These are phyloP conservation scores for Geodia barretti DNA, from an alignment of 37 sponge, comb jelly and placozoan genomes.

Conservation along the genomic window DNA sequence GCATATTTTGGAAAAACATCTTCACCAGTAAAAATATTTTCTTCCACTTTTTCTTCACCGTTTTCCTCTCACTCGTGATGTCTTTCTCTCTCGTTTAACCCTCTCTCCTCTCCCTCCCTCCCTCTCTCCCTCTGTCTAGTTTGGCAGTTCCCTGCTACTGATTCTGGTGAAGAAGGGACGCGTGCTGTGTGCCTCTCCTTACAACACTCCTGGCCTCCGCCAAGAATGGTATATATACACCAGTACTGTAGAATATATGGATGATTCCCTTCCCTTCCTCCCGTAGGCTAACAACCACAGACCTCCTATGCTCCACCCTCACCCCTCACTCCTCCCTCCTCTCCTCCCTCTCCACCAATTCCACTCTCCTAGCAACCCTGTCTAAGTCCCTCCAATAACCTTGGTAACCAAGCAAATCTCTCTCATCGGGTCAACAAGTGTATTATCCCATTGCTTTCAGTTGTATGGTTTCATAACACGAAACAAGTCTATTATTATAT, in stretches of 20 bases:
- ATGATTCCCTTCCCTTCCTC: neutral
- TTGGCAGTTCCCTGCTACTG: neutral
- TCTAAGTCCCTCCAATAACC: neutral
- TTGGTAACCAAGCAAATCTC: neutral
- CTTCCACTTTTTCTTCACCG: neutral
- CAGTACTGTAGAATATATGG: neutral
- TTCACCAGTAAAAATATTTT: neutral
- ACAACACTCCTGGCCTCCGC: neutral
- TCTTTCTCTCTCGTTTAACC: neutral
- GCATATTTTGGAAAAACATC: neutral
- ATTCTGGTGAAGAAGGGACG: neutral
- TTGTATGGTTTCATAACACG: too few relatives aligned
- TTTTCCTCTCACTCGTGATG: neutral
- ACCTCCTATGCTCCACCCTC: neutral
- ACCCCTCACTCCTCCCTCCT: neutral
- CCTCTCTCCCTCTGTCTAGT: neutral
- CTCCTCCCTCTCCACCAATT: neutral
- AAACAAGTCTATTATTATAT: too few relatives aligned
- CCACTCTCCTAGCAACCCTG: neutral
- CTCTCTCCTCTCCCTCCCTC: conserved; percentile 19
- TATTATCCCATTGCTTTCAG: too few relatives aligned
- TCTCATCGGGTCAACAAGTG: neutral
- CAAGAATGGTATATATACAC: neutral
- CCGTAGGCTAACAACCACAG: neutral
- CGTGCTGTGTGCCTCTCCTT: neutral